phyloP scores from a whole-genome alignment of 2,888 invertebrate species.

The Epirrhoe alternata region DNA sequence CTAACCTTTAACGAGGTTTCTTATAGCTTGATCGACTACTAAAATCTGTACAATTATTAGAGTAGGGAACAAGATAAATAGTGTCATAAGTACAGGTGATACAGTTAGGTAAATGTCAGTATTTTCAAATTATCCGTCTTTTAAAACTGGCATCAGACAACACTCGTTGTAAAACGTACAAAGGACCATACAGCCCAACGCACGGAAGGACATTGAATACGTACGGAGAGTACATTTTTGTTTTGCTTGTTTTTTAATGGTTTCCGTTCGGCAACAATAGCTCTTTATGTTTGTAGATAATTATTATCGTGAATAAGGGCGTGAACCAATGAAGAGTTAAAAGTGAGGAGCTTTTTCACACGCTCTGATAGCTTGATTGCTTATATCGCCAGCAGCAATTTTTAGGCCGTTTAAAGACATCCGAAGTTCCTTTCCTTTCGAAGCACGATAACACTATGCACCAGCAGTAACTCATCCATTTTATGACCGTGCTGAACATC shows the following conservation, averaged over 20 bases:
- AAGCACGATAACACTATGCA: too few relatives aligned
- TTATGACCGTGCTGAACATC: too few relatives aligned
- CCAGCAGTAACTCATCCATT: too few relatives aligned
- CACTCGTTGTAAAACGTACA: constrained; percentile 17
- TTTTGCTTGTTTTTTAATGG: constrained; percentile 36
- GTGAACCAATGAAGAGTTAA: background rate
- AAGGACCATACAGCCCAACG: constrained; percentile 22
- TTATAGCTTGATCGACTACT: too few relatives aligned
- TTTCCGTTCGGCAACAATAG: constrained; percentile 31
- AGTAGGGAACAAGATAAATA: too few relatives aligned
- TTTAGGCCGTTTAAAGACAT: too few relatives aligned
- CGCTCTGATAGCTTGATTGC: background rate
- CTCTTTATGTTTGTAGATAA: constrained; percentile 19
- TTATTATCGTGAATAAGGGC: constrained; percentile 7
- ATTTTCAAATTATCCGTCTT: constrained; percentile 4
- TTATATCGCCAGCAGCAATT: too few relatives aligned
- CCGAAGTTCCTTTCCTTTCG: too few relatives aligned
- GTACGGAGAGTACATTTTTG: constrained; percentile 34
- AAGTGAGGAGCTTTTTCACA: background rate
- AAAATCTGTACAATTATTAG: too few relatives aligned
- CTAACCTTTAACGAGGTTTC: too few relatives aligned
- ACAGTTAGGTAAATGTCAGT: background rate
- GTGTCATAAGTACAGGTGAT: too few relatives aligned
- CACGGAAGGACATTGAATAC: constrained; percentile 34
- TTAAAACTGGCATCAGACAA: background rate